Evolutionary conservation across 2,888 invertebrate genomes (phyloP).

Genomic region (Meganola albula): DNA sequence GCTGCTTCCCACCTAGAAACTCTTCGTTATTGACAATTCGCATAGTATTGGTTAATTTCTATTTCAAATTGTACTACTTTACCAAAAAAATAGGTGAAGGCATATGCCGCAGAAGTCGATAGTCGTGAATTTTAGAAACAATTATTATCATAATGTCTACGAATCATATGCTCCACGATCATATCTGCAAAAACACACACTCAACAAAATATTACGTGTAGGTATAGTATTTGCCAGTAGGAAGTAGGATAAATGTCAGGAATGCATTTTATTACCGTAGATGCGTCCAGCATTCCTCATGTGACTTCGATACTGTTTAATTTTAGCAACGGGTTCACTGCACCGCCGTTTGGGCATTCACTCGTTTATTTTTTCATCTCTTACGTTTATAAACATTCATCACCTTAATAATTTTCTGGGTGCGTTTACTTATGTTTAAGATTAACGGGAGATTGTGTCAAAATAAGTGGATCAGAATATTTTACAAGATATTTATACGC

Average conservation of each 20-base stretch:
- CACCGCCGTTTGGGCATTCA: conserved; percentile 51
- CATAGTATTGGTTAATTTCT: no score
- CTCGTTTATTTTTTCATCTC: conserved; percentile 26
- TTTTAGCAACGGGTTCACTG: conserved; percentile 63
- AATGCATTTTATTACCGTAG: conserved; percentile 61
- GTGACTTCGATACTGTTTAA: conserved; percentile 47
- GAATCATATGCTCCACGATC: no score
- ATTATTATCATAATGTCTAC: no score
- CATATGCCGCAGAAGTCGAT: no score
- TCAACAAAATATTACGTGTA: no score
- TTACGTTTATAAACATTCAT: conserved; percentile 21
- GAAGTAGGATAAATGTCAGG: conserved; percentile 51
- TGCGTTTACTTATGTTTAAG: conserved; percentile 12
- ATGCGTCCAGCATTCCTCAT: conserved; percentile 55
- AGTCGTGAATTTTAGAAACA: no score
- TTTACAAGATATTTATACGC: background rate
- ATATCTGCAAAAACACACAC: no score
- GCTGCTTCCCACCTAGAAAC: no score
- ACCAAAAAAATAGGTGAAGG: no score
- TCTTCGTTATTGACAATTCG: no score
- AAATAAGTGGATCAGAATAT: background rate
- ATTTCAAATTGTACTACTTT: no score
- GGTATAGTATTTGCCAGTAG: conserved; percentile 22
- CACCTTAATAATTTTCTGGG: conserved; percentile 24
- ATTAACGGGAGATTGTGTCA: conserved; percentile 17